phyloP scores from a whole-genome alignment of 2,797 vertebrate species.

The Hemitrygon akajei region DNA sequence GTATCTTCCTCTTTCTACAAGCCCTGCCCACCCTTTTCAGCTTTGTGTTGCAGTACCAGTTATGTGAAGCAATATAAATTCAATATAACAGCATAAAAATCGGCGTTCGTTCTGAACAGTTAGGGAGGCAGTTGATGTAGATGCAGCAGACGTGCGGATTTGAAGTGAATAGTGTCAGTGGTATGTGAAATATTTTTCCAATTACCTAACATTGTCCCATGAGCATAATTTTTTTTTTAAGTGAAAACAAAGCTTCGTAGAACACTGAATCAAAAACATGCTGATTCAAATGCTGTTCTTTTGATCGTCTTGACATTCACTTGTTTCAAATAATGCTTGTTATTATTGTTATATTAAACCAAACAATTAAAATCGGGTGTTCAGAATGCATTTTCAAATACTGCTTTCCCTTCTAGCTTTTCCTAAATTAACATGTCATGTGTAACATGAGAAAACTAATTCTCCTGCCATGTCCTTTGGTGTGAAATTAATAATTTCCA shows the following conservation, averaged over 20 bases:
- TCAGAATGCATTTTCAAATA: background rate
- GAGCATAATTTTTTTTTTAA: background rate
- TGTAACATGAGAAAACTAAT: too few species aligned
- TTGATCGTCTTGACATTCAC: background rate
- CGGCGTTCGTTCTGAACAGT: background rate
- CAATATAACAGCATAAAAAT: too few species aligned
- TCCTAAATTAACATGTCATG: background rate
- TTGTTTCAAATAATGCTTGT: background rate
- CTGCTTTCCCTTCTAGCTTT: background rate
- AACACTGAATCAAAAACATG: background rate
- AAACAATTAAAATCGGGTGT: background rate
- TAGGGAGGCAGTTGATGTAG: background rate
- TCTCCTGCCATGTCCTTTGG: background rate
- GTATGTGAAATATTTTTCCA: conserved; percentile 20
- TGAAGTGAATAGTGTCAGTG: background rate
- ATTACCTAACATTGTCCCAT: background rate
- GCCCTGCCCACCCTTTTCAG: too few species aligned
- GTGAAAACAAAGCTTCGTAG: background rate
- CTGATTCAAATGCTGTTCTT: background rate
- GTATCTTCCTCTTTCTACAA: background rate
- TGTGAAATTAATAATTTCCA: conserved; percentile 52
- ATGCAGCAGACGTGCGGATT: background rate
- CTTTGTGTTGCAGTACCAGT: too few species aligned
- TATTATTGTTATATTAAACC: background rate
- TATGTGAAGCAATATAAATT: background rate